phyloP scores from a whole-genome alignment of 1,140 invertebrate species.

The Rhopalosiphum maidis region DNA sequence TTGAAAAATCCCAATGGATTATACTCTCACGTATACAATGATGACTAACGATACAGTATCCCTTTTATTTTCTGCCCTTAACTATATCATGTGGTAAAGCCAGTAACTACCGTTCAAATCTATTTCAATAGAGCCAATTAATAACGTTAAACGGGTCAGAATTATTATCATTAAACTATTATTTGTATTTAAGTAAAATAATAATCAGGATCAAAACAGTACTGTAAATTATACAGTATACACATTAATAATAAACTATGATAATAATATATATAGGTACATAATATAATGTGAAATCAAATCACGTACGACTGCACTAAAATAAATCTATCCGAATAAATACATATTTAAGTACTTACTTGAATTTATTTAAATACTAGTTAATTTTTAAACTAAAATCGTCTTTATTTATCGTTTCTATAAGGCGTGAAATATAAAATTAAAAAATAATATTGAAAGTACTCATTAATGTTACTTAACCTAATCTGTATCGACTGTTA shows the following conservation, averaged over 20 bases:
- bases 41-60: slow-evolving; percentile 53
- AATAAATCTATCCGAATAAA: neutral
- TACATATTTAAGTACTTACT: neutral
- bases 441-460: no score
- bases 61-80: slow-evolving; percentile 46
- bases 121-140: slow-evolving; percentile 48
- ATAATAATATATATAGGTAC: neutral
- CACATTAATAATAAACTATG: neutral
- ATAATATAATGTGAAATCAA: neutral
- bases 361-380: neutral
- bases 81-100: slow-evolving; percentile 25
- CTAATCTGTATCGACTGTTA: neutral
- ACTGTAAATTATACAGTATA: neutral
- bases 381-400: neutral
- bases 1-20: slow-evolving; percentile 56
- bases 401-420: neutral
- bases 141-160: neutral
- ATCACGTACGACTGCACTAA: neutral
- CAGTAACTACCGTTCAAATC: slow-evolving; percentile 24
- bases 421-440: no score
- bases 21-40: slow-evolving; percentile 18
- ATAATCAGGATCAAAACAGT: neutral
- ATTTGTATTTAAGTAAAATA: slow-evolving; percentile 4
- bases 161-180: neutral
- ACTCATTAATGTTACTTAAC: neutral